Base-by-base conservation (phyloP, 1,140 invertebrate genomes). In the Trichoplusia ni region DNA sequence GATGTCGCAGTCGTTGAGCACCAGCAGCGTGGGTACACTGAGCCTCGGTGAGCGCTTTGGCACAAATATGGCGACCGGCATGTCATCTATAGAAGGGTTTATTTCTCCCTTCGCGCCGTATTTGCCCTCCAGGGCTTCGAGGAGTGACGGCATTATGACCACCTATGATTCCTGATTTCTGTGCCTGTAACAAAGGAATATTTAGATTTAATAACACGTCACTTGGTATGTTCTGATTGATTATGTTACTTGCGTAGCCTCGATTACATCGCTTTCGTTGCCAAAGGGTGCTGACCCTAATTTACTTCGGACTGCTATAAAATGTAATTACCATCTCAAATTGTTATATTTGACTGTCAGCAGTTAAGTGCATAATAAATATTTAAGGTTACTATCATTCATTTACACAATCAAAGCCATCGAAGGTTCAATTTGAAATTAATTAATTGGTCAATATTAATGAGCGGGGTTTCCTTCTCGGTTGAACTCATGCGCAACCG, bases 1-100 rank as follows among this genome's bases (percentile, higher is more conserved):
- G 65, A 98, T 97, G 82, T 96, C 95, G 84, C 95, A 97, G 79
- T 97, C 95, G 74, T 97, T 97, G n/a, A 98, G 92, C 35, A 97
- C 96, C 47, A 98, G 89, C n/a, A 97, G 90, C 0, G 95, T 94
- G 4, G 97, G 97, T 46, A 98, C 95, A 73, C 93, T 91, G 49
- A 92, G 84, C 46, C 96, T 92, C 1, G 96, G 96, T 2, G 95
- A 95, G 49, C 95, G 93, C 75, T 96, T 96, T 16, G 95, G 95
- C 74, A 97, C 95, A 82, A 95, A 97, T 72, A 97, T 96, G 61
- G 95, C 94, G 38, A 95, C 94, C 71, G 95, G 86, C 91, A 92
- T 67, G 75, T 93, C 91, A 71, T 93, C 92, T 86, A 94, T 89
- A 67, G 90, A 68, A 74, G 92, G 84, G 80, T 90, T 79, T 64